A percentile compares a stretch with the other conserved stretches of the same genome.
phyloP scores from a whole-genome alignment of 2,888 invertebrate genomes.

The Micoletzkya japonica region DNA sequence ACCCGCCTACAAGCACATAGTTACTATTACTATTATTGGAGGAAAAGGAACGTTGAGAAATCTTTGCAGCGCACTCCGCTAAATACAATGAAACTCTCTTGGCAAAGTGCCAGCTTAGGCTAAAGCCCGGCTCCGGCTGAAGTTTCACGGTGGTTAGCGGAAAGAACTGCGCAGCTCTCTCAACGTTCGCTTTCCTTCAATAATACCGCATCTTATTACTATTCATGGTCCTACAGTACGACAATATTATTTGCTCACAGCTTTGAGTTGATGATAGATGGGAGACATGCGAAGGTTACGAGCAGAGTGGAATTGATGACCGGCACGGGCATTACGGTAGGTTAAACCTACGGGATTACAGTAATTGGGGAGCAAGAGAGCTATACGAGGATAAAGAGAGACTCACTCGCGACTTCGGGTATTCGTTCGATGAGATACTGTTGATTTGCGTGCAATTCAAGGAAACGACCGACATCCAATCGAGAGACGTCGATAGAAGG shows the following conservation, averaged over 20 bases:
- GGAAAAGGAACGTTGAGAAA: too few relatives aligned
- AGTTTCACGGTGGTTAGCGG: too few relatives aligned
- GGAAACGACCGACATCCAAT: slow-evolving; percentile 84
- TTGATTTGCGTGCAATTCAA: slow-evolving; percentile 90
- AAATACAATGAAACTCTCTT: too few relatives aligned
- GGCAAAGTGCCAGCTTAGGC: too few relatives aligned
- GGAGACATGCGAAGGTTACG: slow-evolving; percentile 89
- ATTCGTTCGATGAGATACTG: slow-evolving; percentile 87
- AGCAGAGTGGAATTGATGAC: slow-evolving; percentile 76
- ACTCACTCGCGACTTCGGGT: slow-evolving; percentile 82
- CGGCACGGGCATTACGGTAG: slow-evolving; percentile 72
- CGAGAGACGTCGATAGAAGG: slow-evolving; percentile 77
- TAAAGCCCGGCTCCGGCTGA: too few relatives aligned
- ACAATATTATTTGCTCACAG: slow-evolving; percentile 12
- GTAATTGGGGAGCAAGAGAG: background rate
- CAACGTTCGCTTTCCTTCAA: too few relatives aligned
- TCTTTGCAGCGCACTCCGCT: too few relatives aligned
- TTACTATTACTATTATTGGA: too few relatives aligned
- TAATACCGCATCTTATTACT: too few relatives aligned
- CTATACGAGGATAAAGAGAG: too few relatives aligned
- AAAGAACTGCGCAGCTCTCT: too few relatives aligned
- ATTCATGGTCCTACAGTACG: too few relatives aligned
- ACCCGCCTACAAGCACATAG: slow-evolving; percentile 73
- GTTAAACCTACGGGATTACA: slow-evolving; percentile 40
- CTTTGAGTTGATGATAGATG: slow-evolving; percentile 81